These are phyloP conservation scores for Tillus elongatus DNA, from an alignment of 2,888 invertebrate species.

Conservation along the genomic window DNA sequence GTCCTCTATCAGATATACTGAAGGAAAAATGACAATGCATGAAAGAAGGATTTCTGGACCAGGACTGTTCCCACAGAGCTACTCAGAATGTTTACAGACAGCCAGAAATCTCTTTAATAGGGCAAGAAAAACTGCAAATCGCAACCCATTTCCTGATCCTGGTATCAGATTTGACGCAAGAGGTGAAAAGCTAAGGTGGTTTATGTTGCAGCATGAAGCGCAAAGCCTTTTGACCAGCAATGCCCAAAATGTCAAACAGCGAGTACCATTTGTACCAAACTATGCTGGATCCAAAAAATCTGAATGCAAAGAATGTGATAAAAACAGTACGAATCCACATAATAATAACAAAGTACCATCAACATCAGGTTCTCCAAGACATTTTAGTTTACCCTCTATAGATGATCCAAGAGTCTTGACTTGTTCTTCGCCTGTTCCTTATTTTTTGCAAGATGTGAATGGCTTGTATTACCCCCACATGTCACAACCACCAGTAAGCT, in stretches of 20 bases:
- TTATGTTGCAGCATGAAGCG: constrained; percentile 81
- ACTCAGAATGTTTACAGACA: constrained; percentile 68
- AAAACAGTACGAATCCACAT: constrained; percentile 6
- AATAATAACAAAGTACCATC: constrained; percentile 11
- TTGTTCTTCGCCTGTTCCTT: constrained; percentile 39
- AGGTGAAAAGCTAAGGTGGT: constrained; percentile 72
- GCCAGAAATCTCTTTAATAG: constrained; percentile 69
- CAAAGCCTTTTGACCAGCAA: constrained; percentile 64
- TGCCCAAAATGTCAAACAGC: constrained; percentile 67
- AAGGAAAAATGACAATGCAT: constrained; percentile 65
- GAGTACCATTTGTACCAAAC: constrained; percentile 64
- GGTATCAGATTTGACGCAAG: constrained; percentile 60
- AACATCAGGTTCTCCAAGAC: constrained; percentile 49
- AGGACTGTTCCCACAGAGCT: constrained; percentile 63
- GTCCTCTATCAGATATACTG: constrained; percentile 55
- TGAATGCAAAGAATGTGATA: constrained; percentile 17
- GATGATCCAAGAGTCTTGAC: constrained; percentile 45
- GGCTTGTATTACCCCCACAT: constrained; percentile 35
- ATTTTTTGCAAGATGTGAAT: constrained; percentile 36
- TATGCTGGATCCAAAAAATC: constrained; percentile 37
- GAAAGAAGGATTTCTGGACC: constrained; percentile 64
- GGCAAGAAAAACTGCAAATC: constrained; percentile 64
- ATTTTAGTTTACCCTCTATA: constrained; percentile 60
- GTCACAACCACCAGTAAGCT: constrained; percentile 48
- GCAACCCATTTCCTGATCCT: constrained; percentile 66